Conservation (phyloP, 2,797 vertebrate species). For the Phyllotis vaccarum region DNA sequence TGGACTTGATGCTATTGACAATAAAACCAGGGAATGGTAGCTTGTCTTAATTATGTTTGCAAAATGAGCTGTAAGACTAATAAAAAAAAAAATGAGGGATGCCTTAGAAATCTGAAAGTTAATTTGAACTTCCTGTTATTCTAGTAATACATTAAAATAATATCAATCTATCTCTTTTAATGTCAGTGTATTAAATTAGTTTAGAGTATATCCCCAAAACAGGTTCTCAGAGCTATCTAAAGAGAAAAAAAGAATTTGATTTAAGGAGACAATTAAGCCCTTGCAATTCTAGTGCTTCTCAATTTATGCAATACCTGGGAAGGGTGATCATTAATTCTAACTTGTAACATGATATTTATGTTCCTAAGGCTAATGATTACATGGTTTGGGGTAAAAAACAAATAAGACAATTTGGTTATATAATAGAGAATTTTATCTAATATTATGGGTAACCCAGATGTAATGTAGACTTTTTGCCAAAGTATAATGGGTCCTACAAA, state of each 20-base stretch:
- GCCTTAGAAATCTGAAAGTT: conserved; percentile 73
- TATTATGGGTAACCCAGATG: conserved; percentile 3
- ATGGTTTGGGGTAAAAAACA: not conserved
- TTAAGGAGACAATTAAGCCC: conserved; percentile 76
- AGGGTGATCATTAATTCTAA: conserved; percentile 57
- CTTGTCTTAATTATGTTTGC: conserved; percentile 49
- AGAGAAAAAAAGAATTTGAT: conserved; percentile 27
- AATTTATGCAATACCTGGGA: conserved; percentile 29
- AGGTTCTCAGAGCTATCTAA: conserved; percentile 80
- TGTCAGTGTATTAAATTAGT: conserved; percentile 79
- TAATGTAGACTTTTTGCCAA: conserved; percentile 53
- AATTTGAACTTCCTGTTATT: conserved; percentile 80
- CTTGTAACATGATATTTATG: conserved; percentile 50
- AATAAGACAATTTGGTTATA: conserved; percentile 61
- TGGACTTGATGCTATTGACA: conserved; percentile 61
- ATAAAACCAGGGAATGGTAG: conserved; percentile 20
- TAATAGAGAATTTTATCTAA: conserved; percentile 42
- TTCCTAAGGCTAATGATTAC: conserved; percentile 45
- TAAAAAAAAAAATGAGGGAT: conserved; percentile 76
- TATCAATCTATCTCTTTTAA: conserved; percentile 81
- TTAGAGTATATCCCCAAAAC: conserved; percentile 76
- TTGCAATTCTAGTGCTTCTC: conserved; percentile 60
- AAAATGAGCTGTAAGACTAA: conserved; percentile 70
- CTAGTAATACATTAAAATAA: conserved; percentile 77
- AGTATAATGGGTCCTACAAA: not conserved